These are phyloP conservation scores for Patella vulgata DNA, from an alignment of 1,140 invertebrate genomes.

Conservation along the genomic window DNA sequence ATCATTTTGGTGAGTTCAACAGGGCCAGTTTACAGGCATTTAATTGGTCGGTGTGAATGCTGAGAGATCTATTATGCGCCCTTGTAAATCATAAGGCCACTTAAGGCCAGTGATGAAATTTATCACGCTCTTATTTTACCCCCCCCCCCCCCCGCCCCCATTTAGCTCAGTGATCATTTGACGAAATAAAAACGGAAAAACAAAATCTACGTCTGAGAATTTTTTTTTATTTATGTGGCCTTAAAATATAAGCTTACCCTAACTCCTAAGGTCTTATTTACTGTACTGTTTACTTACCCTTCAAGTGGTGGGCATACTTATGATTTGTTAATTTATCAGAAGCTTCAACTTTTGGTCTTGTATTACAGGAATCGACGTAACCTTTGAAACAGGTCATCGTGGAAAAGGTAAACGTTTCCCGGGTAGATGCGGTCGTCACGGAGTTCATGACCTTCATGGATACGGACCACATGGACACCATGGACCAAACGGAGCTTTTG, in stretches of 20 bases:
- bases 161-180: too few relatives aligned
- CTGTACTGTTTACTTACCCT: too few relatives aligned
- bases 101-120: neutral
- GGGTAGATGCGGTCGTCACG: constrained; percentile 15
- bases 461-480: constrained; percentile 12
- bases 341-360: neutral
- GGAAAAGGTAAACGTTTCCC: constrained; percentile 15
- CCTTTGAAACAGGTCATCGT: constrained; percentile 54
- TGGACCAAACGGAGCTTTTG: constrained; percentile 2
- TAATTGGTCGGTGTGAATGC: too few relatives aligned
- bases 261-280: too few relatives aligned
- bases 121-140: neutral
- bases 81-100: neutral
- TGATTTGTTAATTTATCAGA: neutral
- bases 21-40: too few relatives aligned
- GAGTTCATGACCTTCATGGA: constrained; percentile 26
- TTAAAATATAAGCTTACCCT: too few relatives aligned
- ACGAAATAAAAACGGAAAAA: too few relatives aligned
- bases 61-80: too few relatives aligned
- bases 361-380: constrained; percentile 59
- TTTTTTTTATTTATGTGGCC: too few relatives aligned
- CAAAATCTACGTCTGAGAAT: too few relatives aligned
- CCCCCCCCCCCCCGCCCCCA: too few relatives aligned
- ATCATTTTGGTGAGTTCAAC: constrained; percentile 67
- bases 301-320: neutral